Evolutionary conservation across 30 jellyfish, hydroid and myxozoan species (phyloP), one percentile per base, ranked within the genome.

Genomic region (Rhopilema esculentum): DNA sequence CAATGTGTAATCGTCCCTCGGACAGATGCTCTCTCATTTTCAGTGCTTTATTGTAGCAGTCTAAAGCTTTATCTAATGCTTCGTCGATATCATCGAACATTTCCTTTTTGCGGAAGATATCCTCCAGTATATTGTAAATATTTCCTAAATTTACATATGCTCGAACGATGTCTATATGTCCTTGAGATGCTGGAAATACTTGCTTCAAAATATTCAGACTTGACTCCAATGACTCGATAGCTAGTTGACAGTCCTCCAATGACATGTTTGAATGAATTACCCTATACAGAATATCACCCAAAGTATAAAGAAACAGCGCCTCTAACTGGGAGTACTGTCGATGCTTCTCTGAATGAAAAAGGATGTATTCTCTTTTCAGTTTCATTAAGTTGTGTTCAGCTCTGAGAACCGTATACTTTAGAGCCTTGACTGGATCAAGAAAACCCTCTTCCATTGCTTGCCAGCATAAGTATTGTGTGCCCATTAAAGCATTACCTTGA

Each of bases 171-270:
- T 84, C 93, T 20, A 86, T 51, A 63, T 72, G 85, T 0, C 87
- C 93, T 40, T 40, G 57, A 2, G 57, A 12, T 22, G 52, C 62
- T 0, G 73, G 81, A 49, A 51, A 40, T 25, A 83, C 25, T 24
- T 26, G 32, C 53, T 84, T 81, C 66, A 79, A 53, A 8, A 61
- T n/a, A 4, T 27, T 50, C 48, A 79, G 29, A 28, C 88, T 79
- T 40, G n/a, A 30, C 61, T 57, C 63, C 18, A 79, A 21, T 15
- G 82, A 48, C 22, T 72, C 82, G 0, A 71, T 27, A 25, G 86
- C 80, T 1, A 79, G 73, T 28, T 84, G 64, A 51, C 93, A 84
- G 29, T 84, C 93, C 15, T 64, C 81, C 7, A 84, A 20, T 7
- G 57, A 62, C 23, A 69, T 0, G 49, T 31, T 71, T 0, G 85